Percentiles rank a stretch among this genome's conserved stretches.
These are phyloP conservation scores for Neolamprologus tretocephalus DNA, from an alignment of 2,113 vertebrate species.

Conservation along the genomic window DNA sequence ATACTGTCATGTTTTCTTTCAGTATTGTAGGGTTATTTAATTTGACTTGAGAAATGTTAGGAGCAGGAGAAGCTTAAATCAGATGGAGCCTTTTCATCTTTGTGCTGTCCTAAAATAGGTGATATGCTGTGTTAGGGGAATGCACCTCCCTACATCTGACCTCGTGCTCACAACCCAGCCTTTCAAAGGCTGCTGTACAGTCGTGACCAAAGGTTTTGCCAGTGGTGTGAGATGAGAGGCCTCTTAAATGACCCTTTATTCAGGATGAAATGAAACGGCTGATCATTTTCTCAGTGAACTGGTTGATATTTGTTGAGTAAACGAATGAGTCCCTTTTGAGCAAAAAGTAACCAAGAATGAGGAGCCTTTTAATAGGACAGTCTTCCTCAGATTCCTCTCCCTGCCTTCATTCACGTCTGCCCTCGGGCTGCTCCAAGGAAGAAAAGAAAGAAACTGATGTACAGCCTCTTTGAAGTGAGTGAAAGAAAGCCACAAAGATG, in stretches of 20 bases:
- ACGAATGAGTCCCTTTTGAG: constrained; percentile 10
- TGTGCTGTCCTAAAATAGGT: neutral
- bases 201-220: neutral
- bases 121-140: neutral
- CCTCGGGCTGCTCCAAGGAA: constrained; percentile 11
- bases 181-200: neutral
- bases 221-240: neutral
- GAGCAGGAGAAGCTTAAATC: neutral
- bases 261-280: constrained; percentile 5
- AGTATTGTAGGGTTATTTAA: neutral
- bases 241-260: neutral
- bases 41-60: neutral
- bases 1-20: neutral
- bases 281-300: constrained; percentile 17
- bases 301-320: constrained; percentile 44
- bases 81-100: neutral
- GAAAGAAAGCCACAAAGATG: constrained; percentile 42
- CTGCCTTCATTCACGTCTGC: constrained; percentile 20
- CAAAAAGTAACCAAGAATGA: constrained; percentile 18
- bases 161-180: neutral
- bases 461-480: constrained; percentile 48
- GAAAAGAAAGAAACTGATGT: constrained; percentile 41
- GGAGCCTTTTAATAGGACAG: constrained; percentile 3
- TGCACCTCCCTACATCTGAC: neutral
- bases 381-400: constrained; percentile 12